phyloP scores from a whole-genome alignment of 2,797 vertebrate species.

The Aselliscus stoliczkanus region DNA sequence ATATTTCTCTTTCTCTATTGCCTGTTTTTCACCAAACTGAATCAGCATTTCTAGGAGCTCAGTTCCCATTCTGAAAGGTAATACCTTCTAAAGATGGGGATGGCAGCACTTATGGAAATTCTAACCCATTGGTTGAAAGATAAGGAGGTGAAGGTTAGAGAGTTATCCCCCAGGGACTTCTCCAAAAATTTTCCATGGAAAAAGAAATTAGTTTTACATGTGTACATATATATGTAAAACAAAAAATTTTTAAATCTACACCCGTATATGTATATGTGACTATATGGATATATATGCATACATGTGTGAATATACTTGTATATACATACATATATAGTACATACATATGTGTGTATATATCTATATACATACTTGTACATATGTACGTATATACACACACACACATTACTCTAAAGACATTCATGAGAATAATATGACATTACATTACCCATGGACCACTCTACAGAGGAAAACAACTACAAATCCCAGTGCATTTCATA shows the following conservation, averaged over 20 bases:
- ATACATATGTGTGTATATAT: no score
- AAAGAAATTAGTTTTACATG: not conserved
- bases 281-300: not conserved
- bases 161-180: not conserved
- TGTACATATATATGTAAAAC: not conserved
- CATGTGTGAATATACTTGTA: no score
- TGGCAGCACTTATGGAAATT: constrained; percentile 49
- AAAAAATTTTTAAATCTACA: not conserved
- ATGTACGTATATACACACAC: not conserved
- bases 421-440: not conserved
- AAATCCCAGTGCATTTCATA: not conserved
- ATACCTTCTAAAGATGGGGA: constrained; percentile 10
- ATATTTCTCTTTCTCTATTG: not conserved
- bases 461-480: not conserved
- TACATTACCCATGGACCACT: not conserved
- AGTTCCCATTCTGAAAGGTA: constrained; percentile 47
- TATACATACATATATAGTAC: not conserved
- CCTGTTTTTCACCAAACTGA: not conserved
- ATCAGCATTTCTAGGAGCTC: constrained; percentile 13
- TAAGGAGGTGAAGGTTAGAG: not conserved
- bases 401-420: not conserved
- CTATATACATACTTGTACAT: not conserved
- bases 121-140: constrained; percentile 13
- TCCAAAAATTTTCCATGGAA: not conserved
- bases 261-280: no score